phyloP scores from a whole-genome alignment of 2,888 invertebrate genomes.

The Euclidia mi region DNA sequence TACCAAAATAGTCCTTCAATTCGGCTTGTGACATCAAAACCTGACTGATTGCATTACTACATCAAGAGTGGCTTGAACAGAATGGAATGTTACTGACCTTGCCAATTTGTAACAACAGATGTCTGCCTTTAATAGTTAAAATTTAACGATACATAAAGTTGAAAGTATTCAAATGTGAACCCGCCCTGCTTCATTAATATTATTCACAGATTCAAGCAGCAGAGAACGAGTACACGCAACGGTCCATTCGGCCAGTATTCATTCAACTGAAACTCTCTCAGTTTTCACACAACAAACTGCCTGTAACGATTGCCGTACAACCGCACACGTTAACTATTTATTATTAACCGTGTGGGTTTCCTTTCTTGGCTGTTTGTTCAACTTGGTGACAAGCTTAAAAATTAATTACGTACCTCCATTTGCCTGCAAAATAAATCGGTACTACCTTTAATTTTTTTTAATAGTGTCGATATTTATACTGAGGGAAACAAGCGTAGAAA shows the following conservation, averaged over 20 bases:
- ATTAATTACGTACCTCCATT: conserved; percentile 37
- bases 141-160: too few relatives aligned
- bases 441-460: conserved; percentile 18
- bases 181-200: neutral
- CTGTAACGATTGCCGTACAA: conserved; percentile 27
- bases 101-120: too few relatives aligned
- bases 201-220: neutral
- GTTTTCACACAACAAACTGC: conserved; percentile 6
- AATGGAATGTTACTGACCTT: too few relatives aligned
- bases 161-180: too few relatives aligned
- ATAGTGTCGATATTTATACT: conserved; percentile 3
- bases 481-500: neutral
- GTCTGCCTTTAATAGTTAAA: too few relatives aligned
- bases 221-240: neutral
- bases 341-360: conserved; percentile 37
- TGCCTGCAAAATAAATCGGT: conserved; percentile 21
- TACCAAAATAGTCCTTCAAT: neutral
- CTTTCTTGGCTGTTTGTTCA: conserved; percentile 19
- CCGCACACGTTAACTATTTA: conserved; percentile 37
- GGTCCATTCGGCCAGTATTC: conserved; percentile 5
- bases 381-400: conserved; percentile 48
- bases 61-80: too few relatives aligned
- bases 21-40: too few relatives aligned
- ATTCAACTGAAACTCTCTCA: conserved; percentile 2
- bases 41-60: too few relatives aligned